phyloP scores from a whole-genome alignment of 2,888 invertebrate genomes.

The Tiliacea aurago region DNA sequence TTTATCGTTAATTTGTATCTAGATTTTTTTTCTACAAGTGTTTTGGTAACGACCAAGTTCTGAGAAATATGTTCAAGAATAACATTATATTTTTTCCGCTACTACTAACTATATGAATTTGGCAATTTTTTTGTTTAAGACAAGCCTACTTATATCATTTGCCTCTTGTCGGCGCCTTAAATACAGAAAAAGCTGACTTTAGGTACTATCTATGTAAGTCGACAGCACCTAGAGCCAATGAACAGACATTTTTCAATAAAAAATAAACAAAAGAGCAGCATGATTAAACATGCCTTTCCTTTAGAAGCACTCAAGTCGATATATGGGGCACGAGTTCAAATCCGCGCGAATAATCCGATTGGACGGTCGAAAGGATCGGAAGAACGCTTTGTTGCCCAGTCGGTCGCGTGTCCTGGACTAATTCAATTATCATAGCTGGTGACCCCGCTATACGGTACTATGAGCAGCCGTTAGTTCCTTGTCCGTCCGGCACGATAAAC shows the following conservation, averaged over 20 bases:
- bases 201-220: neutral
- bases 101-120: too few relatives aligned
- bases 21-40: too few relatives aligned
- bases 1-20: too few relatives aligned
- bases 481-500: slow-evolving; percentile 50
- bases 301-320: slow-evolving; percentile 49
- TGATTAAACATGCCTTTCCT: slow-evolving; percentile 56
- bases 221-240: slow-evolving; percentile 1
- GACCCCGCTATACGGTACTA: slow-evolving; percentile 61
- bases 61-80: too few relatives aligned
- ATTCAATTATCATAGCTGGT: slow-evolving; percentile 81
- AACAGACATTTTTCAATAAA: slow-evolving; percentile 8
- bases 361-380: slow-evolving; percentile 76
- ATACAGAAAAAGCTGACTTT: neutral
- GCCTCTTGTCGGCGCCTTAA: too few relatives aligned
- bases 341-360: slow-evolving; percentile 86
- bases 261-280: slow-evolving; percentile 33
- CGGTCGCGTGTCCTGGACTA: slow-evolving; percentile 80
- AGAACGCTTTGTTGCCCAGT: slow-evolving; percentile 79
- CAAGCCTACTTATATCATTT: too few relatives aligned
- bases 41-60: too few relatives aligned
- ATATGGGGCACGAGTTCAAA: slow-evolving; percentile 83
- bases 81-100: too few relatives aligned
- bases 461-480: slow-evolving; percentile 60
- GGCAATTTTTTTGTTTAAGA: too few relatives aligned